Conservation (phyloP, 2,888 invertebrate genomes). For the Eilema depressum region DNA sequence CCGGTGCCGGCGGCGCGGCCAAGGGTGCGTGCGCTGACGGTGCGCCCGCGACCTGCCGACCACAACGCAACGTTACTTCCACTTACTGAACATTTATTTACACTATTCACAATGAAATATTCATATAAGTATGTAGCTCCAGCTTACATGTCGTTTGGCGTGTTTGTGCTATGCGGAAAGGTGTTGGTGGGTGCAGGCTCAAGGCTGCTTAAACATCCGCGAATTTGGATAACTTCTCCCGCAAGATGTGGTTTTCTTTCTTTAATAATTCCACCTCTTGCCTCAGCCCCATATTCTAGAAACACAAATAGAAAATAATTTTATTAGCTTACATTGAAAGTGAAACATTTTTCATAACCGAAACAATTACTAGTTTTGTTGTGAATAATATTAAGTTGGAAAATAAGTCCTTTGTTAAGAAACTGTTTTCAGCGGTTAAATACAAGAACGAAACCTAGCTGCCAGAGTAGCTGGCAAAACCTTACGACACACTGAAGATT, state of each 20-base stretch:
- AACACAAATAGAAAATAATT: constrained; percentile 19
- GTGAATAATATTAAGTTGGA: too few relatives aligned
- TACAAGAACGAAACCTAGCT: neutral
- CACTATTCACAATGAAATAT: neutral
- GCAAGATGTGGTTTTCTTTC: constrained; percentile 96
- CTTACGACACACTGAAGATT: neutral
- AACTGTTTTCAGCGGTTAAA: neutral
- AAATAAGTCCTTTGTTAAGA: neutral
- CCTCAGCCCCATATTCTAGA: constrained; percentile 94
- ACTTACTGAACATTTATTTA: neutral
- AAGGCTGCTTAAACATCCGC: constrained; percentile 90
- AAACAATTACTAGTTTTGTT: neutral
- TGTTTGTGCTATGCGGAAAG: constrained; percentile 76
- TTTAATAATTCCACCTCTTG: constrained; percentile 96
- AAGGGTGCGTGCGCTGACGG: constrained; percentile 37
- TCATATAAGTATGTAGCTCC: neutral
- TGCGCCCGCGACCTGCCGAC: constrained; percentile 66
- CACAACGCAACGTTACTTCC: constrained; percentile 7
- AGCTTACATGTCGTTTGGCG: constrained; percentile 74
- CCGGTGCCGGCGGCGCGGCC: constrained; percentile 49
- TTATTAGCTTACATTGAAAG: neutral
- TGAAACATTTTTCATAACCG: neutral
- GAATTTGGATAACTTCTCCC: constrained; percentile 95
- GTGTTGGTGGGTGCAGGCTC: constrained; percentile 51
- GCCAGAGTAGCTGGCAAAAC: neutral